Base-by-base conservation (phyloP, 2,113 vertebrate genomes). In the Macquaria australasica region DNA sequence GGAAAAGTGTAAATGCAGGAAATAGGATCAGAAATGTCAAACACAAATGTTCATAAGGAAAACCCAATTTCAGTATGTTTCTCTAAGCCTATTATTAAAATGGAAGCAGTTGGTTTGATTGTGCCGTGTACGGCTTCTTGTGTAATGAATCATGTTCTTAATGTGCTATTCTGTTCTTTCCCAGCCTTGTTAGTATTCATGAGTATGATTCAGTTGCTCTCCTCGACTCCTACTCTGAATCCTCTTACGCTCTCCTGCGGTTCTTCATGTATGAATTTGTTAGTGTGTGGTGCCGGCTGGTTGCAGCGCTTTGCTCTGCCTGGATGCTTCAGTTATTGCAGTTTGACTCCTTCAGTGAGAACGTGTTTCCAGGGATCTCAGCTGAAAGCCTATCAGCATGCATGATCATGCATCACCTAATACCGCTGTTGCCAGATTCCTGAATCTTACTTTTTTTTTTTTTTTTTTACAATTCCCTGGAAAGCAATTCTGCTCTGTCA, bases 1-100 rank as follows among this genome's bases (percentile, higher is more conserved):
- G 16, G 45, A 28, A 8, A 64, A 56, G 66, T 71, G 56, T 60
- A 81, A 87, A 87, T 78, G 73, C 78, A 63, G 77, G 21, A 89
- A 90, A 91, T 75, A 14, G 77, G 89, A 92, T 89, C 77, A 88
- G 51, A 87, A 84, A 85, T 86, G 82, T 88, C 77, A 74, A 70
- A 84, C 80, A 77, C 56, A 82, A 75, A 70, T 45, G 45, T 60
- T 74, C 58, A 67, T 86, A 55, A 90, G 82, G 31, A 92, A 90
- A 91, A 86, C 55, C 83, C 77, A 63, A 75, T 90, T 91, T 82
- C 55, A 18, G 73, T 53, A 34, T 79, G 55, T 88, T 86, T 73
- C 23, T 45, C 21, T 84, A 48, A 89, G 82, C 75, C 53, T 84
- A 55, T 89, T 89, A 79, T 73, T 73, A 59, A 74, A 85, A 79